phyloP scores from a whole-genome alignment of 2,888 invertebrate genomes.

The Leptura quadrifasciata region DNA sequence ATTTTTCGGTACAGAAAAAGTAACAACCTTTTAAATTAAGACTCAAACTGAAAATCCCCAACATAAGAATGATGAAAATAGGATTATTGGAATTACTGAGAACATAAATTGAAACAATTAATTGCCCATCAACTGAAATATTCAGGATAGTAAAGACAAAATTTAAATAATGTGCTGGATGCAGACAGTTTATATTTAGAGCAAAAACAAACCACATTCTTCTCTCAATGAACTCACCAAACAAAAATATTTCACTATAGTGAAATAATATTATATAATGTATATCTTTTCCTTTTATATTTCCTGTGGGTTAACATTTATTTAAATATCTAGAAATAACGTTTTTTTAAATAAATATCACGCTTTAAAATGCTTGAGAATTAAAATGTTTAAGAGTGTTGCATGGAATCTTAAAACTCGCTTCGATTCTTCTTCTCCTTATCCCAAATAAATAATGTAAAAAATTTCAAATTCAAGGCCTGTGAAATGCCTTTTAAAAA shows the following conservation, averaged over 20 bases:
- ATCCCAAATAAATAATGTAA: too few relatives aligned
- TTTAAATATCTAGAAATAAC: background rate
- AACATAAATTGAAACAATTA: too few relatives aligned
- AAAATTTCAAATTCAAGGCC: too few relatives aligned
- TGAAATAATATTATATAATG: background rate
- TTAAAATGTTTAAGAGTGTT: background rate
- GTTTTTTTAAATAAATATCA: background rate
- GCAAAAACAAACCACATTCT: conserved; percentile 26
- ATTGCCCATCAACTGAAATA: background rate
- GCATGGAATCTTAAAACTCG: too few relatives aligned
- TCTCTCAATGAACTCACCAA: background rate
- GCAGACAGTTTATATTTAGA: conserved; percentile 26
- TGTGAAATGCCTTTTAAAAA: too few relatives aligned
- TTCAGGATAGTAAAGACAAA: conserved; percentile 3
- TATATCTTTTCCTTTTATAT: background rate
- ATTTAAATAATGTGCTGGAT: conserved; percentile 12
- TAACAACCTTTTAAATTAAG: too few relatives aligned
- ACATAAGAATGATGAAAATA: background rate
- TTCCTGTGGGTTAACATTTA: background rate
- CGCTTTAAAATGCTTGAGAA: background rate
- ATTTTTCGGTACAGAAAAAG: too few relatives aligned
- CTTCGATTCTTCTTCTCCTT: too few relatives aligned
- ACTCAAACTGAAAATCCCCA: background rate
- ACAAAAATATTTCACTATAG: background rate
- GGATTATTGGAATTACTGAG: too few relatives aligned